These are phyloP conservation scores for Eristalis arbustorum DNA, from an alignment of 2,888 invertebrate genomes.

Conservation along the genomic window DNA sequence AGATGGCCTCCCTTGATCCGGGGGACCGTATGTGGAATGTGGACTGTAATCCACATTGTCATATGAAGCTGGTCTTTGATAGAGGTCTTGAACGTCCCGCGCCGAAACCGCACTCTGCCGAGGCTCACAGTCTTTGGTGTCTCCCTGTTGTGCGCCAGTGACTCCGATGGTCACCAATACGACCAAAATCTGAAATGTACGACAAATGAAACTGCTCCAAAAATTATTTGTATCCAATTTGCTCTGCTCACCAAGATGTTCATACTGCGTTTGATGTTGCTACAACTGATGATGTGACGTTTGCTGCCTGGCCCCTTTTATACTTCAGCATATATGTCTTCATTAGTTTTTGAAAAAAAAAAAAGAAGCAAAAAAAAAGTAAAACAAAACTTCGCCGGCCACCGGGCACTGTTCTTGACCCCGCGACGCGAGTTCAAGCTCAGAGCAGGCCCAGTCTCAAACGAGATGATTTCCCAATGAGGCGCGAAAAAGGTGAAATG, in stretches of 20 bases:
- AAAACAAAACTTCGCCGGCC: slow-evolving; percentile 8
- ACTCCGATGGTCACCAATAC: slow-evolving; percentile 28
- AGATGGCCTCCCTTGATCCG: slow-evolving; percentile 34
- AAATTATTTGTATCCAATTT: neutral
- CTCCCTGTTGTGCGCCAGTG: slow-evolving; percentile 23
- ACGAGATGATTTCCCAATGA: slow-evolving; percentile 21
- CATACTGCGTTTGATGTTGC: slow-evolving; percentile 43
- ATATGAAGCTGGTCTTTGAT: slow-evolving; percentile 40
- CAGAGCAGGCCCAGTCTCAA: slow-evolving; percentile 29
- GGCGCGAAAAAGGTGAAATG: slow-evolving; percentile 6
- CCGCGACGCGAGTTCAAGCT: slow-evolving; percentile 52
- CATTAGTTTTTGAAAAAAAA: neutral
- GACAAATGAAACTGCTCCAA: neutral
- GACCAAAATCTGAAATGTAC: slow-evolving; percentile 29
- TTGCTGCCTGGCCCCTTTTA: slow-evolving; percentile 43
- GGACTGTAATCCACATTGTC: slow-evolving; percentile 38
- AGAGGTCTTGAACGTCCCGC: slow-evolving; percentile 48
- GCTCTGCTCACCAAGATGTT: slow-evolving; percentile 49
- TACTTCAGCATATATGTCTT: slow-evolving; percentile 27
- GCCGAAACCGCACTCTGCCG: slow-evolving; percentile 24
- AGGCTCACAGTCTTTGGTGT: slow-evolving; percentile 47
- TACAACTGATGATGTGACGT: slow-evolving; percentile 51
- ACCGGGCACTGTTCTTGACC: slow-evolving; percentile 45
- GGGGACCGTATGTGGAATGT: slow-evolving; percentile 54
- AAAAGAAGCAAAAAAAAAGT: too few species aligned